Base-by-base conservation (phyloP, 2,888 invertebrate species). In the Tenthredo notha region DNA sequence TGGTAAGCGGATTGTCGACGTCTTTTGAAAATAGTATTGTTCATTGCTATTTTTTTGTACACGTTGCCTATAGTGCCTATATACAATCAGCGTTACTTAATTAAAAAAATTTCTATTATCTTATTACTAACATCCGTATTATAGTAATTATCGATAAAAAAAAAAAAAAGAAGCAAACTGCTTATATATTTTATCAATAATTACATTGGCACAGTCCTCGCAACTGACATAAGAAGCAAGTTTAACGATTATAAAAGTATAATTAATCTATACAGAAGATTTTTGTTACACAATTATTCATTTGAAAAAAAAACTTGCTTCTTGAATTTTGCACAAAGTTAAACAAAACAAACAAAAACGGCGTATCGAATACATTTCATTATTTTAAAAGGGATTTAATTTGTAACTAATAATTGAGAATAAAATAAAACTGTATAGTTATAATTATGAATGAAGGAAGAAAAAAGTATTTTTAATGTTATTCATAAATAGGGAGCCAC, bases 401-500 rank as follows among this genome's bases (percentile, higher is more conserved):
- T n/a, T 61, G 61, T 61, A 25, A 61, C 61, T 61, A 21, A 61
- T 61, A 21, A 61, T 61, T 25, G 61, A 61, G 10, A 25, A 21
- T 15, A 47, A 25, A 61, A 21, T 61, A 61, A 61, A 21, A 61
- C 61, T 61, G 21, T 25, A 61, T 25, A 61, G 25, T 12, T 21
- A 25, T 61, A 61, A 37, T 37, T 77, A n/a, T 77, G 18, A 78
- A n/a, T 18, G 54, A 18, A 54, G 54, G 7, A 33, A 78, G 12
- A 80, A 29, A 75, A 25, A 75, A 75, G 15, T 40, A 47, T 43
- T 75, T 75, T 40, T 47, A 75, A 21, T 29, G 15, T 43, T 33
- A 72, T 74, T 72, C 84, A 87, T 87, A 86, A 86, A 87, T 90
- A 87, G 89, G 89, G 87, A 90, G 89, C 88, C 89, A 88, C 86